Evolutionary conservation across 1,140 invertebrate species (phyloP).

Genomic region (Drosophila simulans): DNA sequence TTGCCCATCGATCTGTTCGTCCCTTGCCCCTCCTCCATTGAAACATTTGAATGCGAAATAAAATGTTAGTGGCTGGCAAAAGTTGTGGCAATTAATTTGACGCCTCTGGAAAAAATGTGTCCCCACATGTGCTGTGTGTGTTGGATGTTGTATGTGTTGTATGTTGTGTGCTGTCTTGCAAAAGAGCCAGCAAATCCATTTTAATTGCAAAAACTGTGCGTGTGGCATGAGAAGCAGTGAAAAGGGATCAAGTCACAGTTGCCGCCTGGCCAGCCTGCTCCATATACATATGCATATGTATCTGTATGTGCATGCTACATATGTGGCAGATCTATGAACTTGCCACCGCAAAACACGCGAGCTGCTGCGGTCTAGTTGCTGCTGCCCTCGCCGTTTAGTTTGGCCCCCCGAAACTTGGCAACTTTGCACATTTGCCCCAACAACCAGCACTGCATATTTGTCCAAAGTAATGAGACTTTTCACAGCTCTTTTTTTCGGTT

Average conservation of each 20-base stretch:
- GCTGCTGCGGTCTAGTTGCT: constrained; percentile 48
- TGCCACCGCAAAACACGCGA: constrained; percentile 76
- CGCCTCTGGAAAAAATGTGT: constrained; percentile 50
- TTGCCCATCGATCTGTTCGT: constrained; percentile 21
- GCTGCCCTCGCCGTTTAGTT: constrained; percentile 14
- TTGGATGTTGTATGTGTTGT: constrained; percentile 12
- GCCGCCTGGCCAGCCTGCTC: constrained; percentile 54
- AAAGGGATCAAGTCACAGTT: constrained; percentile 73
- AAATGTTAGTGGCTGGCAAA: constrained; percentile 52
- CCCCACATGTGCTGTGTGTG: constrained; percentile 19
- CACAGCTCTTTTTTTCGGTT: constrained; percentile 65
- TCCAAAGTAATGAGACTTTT: constrained; percentile 83
- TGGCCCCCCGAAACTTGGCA: constrained; percentile 52
- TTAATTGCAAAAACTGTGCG: constrained; percentile 75
- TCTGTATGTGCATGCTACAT: background rate
- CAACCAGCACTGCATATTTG: constrained; percentile 73
- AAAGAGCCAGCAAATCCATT: constrained; percentile 52
- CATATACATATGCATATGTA: constrained; percentile 23
- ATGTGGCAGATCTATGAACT: constrained; percentile 58
- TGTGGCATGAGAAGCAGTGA: constrained; percentile 70
- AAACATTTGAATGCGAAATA: constrained; percentile 38
- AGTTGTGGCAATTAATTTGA: constrained; percentile 72
- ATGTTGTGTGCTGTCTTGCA: constrained; percentile 15
- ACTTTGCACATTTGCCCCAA: constrained; percentile 67
- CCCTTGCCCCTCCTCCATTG: constrained; percentile 5